Conservation (phyloP, 2,113 vertebrate species). For the Girardinichthys multiradiatus region DNA sequence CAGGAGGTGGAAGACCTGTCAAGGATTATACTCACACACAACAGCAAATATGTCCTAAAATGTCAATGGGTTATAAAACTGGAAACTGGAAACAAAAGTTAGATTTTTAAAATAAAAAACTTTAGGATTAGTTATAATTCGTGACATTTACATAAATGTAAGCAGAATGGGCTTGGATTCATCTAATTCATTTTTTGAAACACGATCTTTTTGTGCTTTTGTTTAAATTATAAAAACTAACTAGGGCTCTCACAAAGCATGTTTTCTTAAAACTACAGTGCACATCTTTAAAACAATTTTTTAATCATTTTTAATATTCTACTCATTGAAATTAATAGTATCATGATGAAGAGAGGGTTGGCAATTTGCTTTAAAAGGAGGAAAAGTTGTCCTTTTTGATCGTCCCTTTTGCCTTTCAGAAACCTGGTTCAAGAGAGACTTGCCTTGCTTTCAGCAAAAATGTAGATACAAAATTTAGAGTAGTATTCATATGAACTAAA, state of each 20-base stretch:
- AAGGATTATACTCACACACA: constrained; percentile 7
- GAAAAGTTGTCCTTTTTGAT: constrained; percentile 70
- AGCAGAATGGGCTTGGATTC: not conserved
- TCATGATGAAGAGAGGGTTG: constrained; percentile 63
- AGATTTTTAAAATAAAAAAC: not conserved
- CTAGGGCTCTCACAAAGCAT: constrained; percentile 8
- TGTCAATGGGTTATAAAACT: not conserved
- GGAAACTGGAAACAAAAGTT: not conserved
- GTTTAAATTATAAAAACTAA: not conserved
- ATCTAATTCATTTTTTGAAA: not conserved
- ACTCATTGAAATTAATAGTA: constrained; percentile 51
- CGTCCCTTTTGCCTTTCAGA: constrained; percentile 56
- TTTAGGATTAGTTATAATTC: not conserved
- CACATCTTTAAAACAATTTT: constrained; percentile 38
- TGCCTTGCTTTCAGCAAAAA: constrained; percentile 68
- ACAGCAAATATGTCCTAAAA: constrained; percentile 7
- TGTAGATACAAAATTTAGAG: constrained; percentile 70
- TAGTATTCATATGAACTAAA: constrained; percentile 71
- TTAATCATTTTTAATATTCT: constrained; percentile 11
- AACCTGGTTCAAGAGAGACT: constrained; percentile 75
- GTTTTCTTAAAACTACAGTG: constrained; percentile 18
- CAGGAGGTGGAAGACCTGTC: constrained; percentile 4
- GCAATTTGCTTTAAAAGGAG: constrained; percentile 60
- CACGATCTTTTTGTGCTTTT: not conserved
- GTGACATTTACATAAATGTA: not conserved